A percentile compares a stretch with the other conserved stretches of the same genome.
Conservation (phyloP, 1,140 invertebrate genomes). For the Orussus abietinus region DNA sequence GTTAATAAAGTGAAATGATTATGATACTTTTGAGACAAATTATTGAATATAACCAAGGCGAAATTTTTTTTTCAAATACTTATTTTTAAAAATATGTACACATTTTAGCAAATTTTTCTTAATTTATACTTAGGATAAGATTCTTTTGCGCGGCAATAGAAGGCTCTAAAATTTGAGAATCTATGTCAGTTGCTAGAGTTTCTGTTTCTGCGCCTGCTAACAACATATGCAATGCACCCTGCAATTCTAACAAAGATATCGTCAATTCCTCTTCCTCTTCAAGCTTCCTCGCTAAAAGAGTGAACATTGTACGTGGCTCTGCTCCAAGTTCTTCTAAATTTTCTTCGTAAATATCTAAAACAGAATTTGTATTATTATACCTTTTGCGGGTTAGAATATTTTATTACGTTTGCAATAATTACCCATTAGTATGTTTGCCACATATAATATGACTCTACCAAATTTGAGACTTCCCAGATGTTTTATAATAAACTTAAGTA, state of each 20-base stretch:
- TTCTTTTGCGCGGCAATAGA: constrained; percentile 60
- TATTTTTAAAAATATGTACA: constrained; percentile 28
- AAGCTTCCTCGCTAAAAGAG: constrained; percentile 59
- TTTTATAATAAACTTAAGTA: constrained; percentile 75
- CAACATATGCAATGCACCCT: constrained; percentile 69
- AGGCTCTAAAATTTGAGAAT: constrained; percentile 51
- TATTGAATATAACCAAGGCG: too few relatives aligned
- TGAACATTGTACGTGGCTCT: constrained; percentile 59
- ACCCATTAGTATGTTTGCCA: constrained; percentile 69
- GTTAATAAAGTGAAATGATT: too few relatives aligned
- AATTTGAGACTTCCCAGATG: constrained; percentile 73
- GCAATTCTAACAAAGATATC: constrained; percentile 58
- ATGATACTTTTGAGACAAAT: too few relatives aligned
- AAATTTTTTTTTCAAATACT: constrained; percentile 6
- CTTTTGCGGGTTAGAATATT: constrained; percentile 10
- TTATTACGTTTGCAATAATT: constrained; percentile 16
- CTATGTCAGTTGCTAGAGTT: constrained; percentile 32
- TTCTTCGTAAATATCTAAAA: constrained; percentile 64
- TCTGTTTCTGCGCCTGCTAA: constrained; percentile 54
- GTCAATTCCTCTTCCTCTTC: constrained; percentile 65
- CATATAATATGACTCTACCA: constrained; percentile 68
- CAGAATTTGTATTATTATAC: constrained; percentile 8
- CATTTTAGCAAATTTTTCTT: constrained; percentile 16
- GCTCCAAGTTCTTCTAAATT: constrained; percentile 56
- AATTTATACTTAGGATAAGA: constrained; percentile 58